A percentile compares a stretch with the other conserved stretches of the same genome.
Evolutionary conservation across 64 coral and sea anemone genomes (phyloP).

Genomic region (Astreopora myriophthalma): DNA sequence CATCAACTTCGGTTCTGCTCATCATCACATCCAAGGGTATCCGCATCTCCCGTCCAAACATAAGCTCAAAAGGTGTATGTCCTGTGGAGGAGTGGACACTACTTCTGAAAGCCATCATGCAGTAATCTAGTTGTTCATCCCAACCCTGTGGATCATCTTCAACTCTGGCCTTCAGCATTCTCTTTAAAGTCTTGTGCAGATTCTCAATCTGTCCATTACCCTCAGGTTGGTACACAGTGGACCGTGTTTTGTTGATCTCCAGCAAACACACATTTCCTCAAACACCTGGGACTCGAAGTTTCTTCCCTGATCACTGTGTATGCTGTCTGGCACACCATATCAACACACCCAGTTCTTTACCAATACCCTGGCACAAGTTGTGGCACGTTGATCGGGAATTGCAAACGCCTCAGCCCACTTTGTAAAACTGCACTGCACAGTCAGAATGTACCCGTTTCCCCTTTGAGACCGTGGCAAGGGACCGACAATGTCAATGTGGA

Average conservation of each 20-base stretch:
- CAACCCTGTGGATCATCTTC: neutral
- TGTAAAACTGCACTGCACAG: slow-evolving; percentile 37
- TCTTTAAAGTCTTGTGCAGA: neutral
- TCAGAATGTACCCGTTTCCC: slow-evolving; percentile 22
- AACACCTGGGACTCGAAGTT: slow-evolving; percentile 49
- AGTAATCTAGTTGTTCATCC: slow-evolving; percentile 36
- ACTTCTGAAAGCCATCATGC: slow-evolving; percentile 62
- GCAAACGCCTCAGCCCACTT: slow-evolving; percentile 2
- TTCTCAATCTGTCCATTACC: slow-evolving; percentile 43
- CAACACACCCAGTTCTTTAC: slow-evolving; percentile 28
- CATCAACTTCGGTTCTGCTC: neutral
- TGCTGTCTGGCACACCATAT: slow-evolving; percentile 28
- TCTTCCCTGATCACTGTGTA: slow-evolving; percentile 21
- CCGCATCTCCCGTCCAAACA: slow-evolving; percentile 61
- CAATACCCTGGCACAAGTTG: neutral
- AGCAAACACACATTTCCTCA: slow-evolving; percentile 39
- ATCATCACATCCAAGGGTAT: slow-evolving; percentile 63
- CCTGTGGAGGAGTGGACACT: slow-evolving; percentile 50
- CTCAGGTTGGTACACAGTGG: slow-evolving; percentile 50
- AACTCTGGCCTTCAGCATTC: slow-evolving; percentile 5
- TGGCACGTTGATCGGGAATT: neutral
- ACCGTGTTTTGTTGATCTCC: slow-evolving; percentile 27
- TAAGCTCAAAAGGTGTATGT: slow-evolving; percentile 23
- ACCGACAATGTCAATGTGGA: slow-evolving; percentile 22
- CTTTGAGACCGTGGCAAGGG: slow-evolving; percentile 8